phyloP scores from a whole-genome alignment of 2,797 vertebrate genomes.

The Parambassis ranga region DNA sequence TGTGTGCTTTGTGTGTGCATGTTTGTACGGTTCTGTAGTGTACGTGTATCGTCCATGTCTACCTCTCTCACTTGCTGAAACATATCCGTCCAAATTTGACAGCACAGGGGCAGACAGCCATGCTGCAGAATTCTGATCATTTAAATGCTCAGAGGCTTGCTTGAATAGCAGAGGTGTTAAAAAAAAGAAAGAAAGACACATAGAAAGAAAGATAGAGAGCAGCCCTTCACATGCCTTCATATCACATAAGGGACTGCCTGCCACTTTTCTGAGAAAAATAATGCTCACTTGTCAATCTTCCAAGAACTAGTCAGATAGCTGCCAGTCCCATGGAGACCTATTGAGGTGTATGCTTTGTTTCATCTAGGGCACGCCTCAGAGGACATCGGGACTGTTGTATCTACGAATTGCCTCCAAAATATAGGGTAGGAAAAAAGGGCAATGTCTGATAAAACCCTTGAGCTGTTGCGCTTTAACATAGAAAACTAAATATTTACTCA shows the following conservation, averaged over 20 bases:
- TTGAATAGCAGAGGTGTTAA: constrained; percentile 73
- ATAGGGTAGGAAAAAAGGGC: constrained; percentile 22
- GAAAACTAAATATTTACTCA: constrained; percentile 1
- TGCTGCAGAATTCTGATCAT: constrained; percentile 80
- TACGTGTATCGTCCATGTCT: constrained; percentile 67
- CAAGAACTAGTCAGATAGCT: constrained; percentile 73
- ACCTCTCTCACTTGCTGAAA: constrained; percentile 78
- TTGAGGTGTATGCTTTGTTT: constrained; percentile 79
- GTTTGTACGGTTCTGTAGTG: constrained; percentile 31
- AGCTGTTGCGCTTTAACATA: constrained; percentile 11
- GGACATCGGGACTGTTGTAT: constrained; percentile 62
- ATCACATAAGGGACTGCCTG: constrained; percentile 78
- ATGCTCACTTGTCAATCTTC: constrained; percentile 82
- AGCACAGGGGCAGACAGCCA: constrained; percentile 77
- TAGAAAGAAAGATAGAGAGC: constrained; percentile 62
- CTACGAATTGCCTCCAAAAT: constrained; percentile 60
- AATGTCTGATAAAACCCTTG: constrained; percentile 31
- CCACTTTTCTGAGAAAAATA: constrained; percentile 77
- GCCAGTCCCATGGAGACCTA: constrained; percentile 69
- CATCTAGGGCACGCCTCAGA: constrained; percentile 75
- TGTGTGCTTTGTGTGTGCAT: constrained; percentile 27
- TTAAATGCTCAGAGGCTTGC: constrained; percentile 79
- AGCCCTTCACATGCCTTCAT: constrained; percentile 68
- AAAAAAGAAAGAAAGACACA: constrained; percentile 56
- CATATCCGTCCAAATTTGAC: constrained; percentile 81